phyloP scores from a whole-genome alignment of 2,113 vertebrate genomes.

The Tachuris rubrigastra region DNA sequence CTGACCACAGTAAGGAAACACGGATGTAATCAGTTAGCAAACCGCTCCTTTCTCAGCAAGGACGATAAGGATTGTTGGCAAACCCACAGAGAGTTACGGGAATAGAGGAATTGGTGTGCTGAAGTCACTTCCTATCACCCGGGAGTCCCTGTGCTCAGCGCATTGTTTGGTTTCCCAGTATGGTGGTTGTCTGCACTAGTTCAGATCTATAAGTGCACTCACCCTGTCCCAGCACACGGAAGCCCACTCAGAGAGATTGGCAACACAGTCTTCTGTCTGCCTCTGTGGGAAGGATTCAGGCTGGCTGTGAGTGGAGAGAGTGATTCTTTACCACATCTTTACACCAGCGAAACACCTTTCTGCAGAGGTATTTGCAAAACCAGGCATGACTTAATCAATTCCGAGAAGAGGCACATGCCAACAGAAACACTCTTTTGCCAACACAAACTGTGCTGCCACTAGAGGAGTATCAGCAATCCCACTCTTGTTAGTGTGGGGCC shows the following conservation, averaged over 20 bases:
- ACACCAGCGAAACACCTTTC: constrained; percentile 27
- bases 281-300: neutral
- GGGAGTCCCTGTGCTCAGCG: constrained; percentile 23
- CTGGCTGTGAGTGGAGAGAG: neutral
- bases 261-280: neutral
- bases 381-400: neutral
- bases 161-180: constrained; percentile 24
- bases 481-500: neutral
- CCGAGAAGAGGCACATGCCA: constrained; percentile 21
- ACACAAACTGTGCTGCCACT: neutral
- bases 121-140: constrained; percentile 57
- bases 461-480: neutral
- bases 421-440: constrained; percentile 52
- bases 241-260: neutral
- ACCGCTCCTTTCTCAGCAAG: constrained; percentile 46
- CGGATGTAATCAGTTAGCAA: constrained; percentile 35
- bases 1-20: constrained; percentile 30
- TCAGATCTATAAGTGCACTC: neutral
- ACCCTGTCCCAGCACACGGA: neutral
- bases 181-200: neutral
- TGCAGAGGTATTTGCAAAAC: neutral
- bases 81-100: constrained; percentile 51
- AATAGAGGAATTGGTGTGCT: constrained; percentile 54
- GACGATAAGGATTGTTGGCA: constrained; percentile 53
- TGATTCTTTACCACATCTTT: neutral